A percentile compares a stretch with the other conserved stretches of the same genome.
Evolutionary conservation across 2,888 invertebrate genomes (phyloP).

Genomic region (Lutraria lutraria): DNA sequence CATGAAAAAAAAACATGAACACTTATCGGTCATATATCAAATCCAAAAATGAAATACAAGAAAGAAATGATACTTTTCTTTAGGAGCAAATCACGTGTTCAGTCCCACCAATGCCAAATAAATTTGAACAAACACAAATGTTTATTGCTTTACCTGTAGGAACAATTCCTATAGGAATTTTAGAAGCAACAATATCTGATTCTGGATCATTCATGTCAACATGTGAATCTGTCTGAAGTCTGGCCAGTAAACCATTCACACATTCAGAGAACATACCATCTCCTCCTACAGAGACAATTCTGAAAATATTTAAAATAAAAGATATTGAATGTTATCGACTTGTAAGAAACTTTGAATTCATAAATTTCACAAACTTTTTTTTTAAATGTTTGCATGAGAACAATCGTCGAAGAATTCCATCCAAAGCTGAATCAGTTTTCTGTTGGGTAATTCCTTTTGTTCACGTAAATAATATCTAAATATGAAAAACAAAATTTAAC

Average conservation of each 20-base stretch:
- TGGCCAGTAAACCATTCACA: slow-evolving; percentile 74
- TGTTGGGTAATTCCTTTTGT: no score
- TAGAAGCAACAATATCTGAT: slow-evolving; percentile 70
- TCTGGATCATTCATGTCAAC: slow-evolving; percentile 74
- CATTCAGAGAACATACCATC: slow-evolving; percentile 82
- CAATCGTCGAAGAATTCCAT: no score
- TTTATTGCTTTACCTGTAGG: slow-evolving; percentile 74
- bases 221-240: slow-evolving; percentile 72
- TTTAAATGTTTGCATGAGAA: no score
- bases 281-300: slow-evolving; percentile 81
- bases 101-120: no score
- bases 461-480: no score
- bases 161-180: slow-evolving; percentile 80
- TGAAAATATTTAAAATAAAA: slow-evolving; percentile 47
- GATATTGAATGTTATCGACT: no score
- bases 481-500: slow-evolving; percentile 12
- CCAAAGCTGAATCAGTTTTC: no score
- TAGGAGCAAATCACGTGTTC: no score
- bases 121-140: no score
- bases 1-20: background rate
- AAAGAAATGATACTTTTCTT: background rate
- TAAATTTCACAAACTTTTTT: no score
- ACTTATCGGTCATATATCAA: background rate
- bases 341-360: no score
- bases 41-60: background rate